phyloP scores from a whole-genome alignment of 2,797 vertebrate genomes.

The Chaetophractus vellerosus region DNA sequence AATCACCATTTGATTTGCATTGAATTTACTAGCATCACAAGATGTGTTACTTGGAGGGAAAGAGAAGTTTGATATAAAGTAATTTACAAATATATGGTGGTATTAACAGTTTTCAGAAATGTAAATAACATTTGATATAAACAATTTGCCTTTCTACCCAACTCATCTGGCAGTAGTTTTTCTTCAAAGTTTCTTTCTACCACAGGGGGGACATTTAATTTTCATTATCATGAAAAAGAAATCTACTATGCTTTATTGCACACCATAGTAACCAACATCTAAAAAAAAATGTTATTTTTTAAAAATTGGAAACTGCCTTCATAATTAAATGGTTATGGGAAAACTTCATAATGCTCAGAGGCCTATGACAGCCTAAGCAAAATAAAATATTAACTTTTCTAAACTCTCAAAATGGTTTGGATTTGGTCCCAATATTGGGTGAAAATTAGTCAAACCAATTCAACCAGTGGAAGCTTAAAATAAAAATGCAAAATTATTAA shows the following conservation, averaged over 20 bases:
- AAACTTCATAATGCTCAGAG: conserved; percentile 77
- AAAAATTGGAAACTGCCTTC: conserved; percentile 72
- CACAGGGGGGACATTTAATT: conserved; percentile 72
- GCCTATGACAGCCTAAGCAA: conserved; percentile 75
- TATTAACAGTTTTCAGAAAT: conserved; percentile 52
- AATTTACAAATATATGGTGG: conserved; percentile 29
- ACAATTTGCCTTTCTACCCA: conserved; percentile 21
- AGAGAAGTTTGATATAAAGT: conserved; percentile 34
- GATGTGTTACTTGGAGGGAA: neutral
- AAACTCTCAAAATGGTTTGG: conserved; percentile 77
- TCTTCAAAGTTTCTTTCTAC: conserved; percentile 73
- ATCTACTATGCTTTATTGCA: conserved; percentile 74
- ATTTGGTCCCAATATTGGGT: conserved; percentile 68
- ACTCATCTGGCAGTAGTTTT: conserved; percentile 74
- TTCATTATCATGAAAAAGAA: conserved; percentile 83
- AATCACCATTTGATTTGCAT: neutral
- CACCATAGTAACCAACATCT: conserved; percentile 76
- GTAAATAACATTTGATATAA: conserved; percentile 12
- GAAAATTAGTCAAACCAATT: conserved; percentile 74
- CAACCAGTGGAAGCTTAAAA: conserved; percentile 74
- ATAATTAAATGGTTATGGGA: conserved; percentile 79
- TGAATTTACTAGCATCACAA: conserved; percentile 35
- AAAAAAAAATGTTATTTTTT: conserved; percentile 48
- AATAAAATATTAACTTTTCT: conserved; percentile 81
- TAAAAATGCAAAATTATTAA: conserved; percentile 75